phyloP scores from a whole-genome alignment of 1,140 invertebrate genomes.

The Trachymyrmex cornetzi region DNA sequence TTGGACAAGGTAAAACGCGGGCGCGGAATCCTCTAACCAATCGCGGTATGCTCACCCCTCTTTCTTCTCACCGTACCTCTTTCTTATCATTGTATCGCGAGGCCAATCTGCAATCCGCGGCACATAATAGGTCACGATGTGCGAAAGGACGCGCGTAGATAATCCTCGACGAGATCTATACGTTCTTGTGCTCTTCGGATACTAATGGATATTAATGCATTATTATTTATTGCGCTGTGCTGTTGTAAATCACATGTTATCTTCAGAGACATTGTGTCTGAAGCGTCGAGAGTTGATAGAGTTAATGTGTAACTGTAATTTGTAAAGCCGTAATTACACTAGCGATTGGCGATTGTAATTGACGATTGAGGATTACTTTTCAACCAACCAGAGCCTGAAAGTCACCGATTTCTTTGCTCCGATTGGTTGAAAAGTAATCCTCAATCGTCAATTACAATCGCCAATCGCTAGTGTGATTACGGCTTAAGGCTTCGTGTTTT shows the following conservation, averaged over 20 bases:
- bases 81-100: constrained; percentile 51
- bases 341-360: too few species aligned
- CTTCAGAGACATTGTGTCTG: not conserved
- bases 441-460: too few species aligned
- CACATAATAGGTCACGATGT: constrained; percentile 59
- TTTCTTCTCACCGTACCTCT: not conserved
- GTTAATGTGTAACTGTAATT: not conserved
- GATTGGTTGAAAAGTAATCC: too few species aligned
- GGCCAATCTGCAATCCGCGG: constrained; percentile 51
- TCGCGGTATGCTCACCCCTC: not conserved
- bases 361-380: too few species aligned
- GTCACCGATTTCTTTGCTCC: too few species aligned
- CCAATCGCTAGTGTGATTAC: too few species aligned
- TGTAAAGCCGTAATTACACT: too few species aligned
- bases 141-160: constrained; percentile 24
- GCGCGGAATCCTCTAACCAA: constrained; percentile 36
- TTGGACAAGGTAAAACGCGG: constrained; percentile 46
- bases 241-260: not conserved
- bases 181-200: not conserved
- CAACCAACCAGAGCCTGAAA: too few species aligned
- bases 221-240: constrained; percentile 1
- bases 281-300: not conserved
- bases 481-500: not conserved
- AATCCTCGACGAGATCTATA: constrained; percentile 35
- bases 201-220: constrained; percentile 50